phyloP scores from a whole-genome alignment of 2,888 invertebrate species.

The Orthosia incerta region DNA sequence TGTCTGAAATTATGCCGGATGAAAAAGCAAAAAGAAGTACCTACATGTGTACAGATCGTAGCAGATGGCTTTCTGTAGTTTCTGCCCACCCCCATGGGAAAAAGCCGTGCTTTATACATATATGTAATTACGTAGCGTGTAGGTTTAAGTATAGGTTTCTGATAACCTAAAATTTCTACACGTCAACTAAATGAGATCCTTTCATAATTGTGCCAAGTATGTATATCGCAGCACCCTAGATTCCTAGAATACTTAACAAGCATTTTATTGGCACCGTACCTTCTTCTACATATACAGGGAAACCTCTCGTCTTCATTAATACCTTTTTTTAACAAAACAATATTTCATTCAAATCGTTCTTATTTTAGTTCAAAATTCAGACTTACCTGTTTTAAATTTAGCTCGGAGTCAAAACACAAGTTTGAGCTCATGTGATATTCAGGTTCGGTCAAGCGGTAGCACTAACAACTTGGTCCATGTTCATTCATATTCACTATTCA shows the following conservation, averaged over 20 bases:
- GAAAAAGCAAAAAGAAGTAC: too few relatives aligned
- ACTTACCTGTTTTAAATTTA: slow-evolving; percentile 61
- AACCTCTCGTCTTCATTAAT: slow-evolving; percentile 39
- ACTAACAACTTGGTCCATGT: slow-evolving; percentile 63
- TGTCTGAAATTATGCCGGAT: too few relatives aligned
- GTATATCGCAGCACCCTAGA: background rate
- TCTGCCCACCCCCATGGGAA: too few relatives aligned
- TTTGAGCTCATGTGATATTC: slow-evolving; percentile 71
- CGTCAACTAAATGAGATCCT: too few relatives aligned
- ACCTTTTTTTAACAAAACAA: slow-evolving; percentile 39
- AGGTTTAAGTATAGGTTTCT: too few relatives aligned
- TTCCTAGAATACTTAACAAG: slow-evolving; percentile 7
- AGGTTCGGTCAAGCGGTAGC: slow-evolving; percentile 68
- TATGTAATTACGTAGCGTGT: too few relatives aligned
- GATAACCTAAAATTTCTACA: too few relatives aligned
- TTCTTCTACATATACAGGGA: background rate
- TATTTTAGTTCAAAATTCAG: slow-evolving; percentile 41
- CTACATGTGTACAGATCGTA: too few relatives aligned
- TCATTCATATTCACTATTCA: slow-evolving; percentile 71
- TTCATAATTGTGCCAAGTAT: background rate
- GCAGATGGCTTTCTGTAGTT: too few relatives aligned
- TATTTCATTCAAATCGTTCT: slow-evolving; percentile 34
- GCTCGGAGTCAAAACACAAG: slow-evolving; percentile 59
- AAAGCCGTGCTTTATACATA: too few relatives aligned
- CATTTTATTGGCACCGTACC: slow-evolving; percentile 16